phyloP scores from a whole-genome alignment of 2,888 invertebrate species.

The Lepidochitona cinerea region DNA sequence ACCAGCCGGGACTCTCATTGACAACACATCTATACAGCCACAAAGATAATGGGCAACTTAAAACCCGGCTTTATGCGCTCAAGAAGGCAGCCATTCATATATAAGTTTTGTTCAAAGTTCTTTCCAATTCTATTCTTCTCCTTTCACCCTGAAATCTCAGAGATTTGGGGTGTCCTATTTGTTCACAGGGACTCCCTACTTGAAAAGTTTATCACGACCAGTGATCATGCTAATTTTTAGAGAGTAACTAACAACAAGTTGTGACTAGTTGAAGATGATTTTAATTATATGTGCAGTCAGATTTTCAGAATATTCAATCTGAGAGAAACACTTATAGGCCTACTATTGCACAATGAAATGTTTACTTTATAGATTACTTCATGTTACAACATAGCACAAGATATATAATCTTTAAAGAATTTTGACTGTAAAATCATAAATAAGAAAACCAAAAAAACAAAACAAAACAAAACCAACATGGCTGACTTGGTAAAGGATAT shows the following conservation, averaged over 20 bases:
- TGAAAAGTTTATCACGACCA: too few relatives aligned
- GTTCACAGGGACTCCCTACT: not conserved
- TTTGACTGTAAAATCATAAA: too few relatives aligned
- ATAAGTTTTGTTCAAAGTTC: conserved; percentile 2
- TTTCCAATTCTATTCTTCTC: not conserved
- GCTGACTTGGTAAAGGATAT: not conserved
- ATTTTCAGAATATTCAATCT: too few relatives aligned
- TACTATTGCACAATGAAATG: too few relatives aligned
- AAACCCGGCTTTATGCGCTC: not conserved
- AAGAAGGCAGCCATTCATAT: not conserved
- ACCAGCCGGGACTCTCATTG: not conserved
- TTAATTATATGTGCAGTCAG: too few relatives aligned
- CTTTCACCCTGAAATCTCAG: not conserved
- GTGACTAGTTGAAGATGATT: too few relatives aligned
- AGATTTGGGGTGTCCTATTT: conserved; percentile 2
- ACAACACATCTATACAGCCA: not conserved
- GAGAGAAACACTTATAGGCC: too few relatives aligned
- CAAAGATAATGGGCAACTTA: not conserved
- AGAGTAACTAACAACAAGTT: too few relatives aligned
- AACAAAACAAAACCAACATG: not conserved
- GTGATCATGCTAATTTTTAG: too few relatives aligned
- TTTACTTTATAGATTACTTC: too few relatives aligned
- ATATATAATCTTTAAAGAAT: too few relatives aligned
- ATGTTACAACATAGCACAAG: too few relatives aligned
- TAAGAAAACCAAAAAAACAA: not conserved